Base-by-base conservation (phyloP, 2,113 vertebrate genomes). In the Microcebus griseorufus region DNA sequence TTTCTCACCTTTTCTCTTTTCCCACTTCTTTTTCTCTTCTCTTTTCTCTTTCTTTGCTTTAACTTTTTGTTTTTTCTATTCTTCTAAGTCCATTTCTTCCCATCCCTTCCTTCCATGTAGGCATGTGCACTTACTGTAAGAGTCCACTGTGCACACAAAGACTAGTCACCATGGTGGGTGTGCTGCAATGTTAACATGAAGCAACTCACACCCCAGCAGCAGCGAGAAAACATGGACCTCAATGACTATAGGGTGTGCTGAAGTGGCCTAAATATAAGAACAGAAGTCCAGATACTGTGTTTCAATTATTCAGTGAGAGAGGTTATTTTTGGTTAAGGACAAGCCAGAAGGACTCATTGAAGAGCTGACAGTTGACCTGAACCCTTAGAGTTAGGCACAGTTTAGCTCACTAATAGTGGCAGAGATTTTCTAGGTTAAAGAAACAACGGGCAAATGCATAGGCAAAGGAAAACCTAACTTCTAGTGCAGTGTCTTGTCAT, bases 31-130 rank as follows among this genome's bases (percentile, higher is more conserved):
- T 55, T 25, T 18, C 32, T 25, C 17, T 82, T 29, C 5, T 34
- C 37, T 53, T 8, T 23, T 42, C 7, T 53, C 9, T 51, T 45
- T 20, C 17, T 37, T 51, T n/a, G 29, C 53, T 29, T 37, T 34
- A 34, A 0, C 3, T 18, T 55, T 75, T 27, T 34, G 34, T 29
- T 39, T 32, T 0, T 34, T 5, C 65, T 42, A 14, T 17, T 22
- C 32, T 34, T 78, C n/a, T 45, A 16, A 45, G 13, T 39, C 18
- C 4, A 0, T 22, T 17, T 34, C 55, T 55, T 2, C 32, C 22
- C 10, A 3, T 22, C 7, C 2, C 58, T 64, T 60, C 72, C 58
- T 48, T 23, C 37, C 1, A 0, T 0, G 5, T 25, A 0, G 2
- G 10, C 5, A 29, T 16, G 22, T 22, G 18, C 27, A 6, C 22